These are phyloP conservation scores for Euura saliciscinereae DNA, from an alignment of 1,140 invertebrate genomes.

Conservation along the genomic window DNA sequence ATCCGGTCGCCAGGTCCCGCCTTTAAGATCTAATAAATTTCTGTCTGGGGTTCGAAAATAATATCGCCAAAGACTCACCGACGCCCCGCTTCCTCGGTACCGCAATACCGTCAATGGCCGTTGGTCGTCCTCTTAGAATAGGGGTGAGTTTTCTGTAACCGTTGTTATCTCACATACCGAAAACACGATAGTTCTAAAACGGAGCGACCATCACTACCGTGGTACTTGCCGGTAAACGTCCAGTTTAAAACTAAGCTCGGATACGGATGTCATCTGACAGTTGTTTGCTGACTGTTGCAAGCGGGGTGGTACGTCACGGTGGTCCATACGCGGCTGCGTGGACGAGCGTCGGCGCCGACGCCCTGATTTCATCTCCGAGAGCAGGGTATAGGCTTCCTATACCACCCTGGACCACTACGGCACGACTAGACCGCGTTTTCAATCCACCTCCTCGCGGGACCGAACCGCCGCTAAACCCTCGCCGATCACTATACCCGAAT, in stretches of 20 bases:
- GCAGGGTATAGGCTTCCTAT: not conserved
- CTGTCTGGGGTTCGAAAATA: too few relatives aligned
- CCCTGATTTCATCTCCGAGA: constrained; percentile 19
- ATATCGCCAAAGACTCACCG: too few relatives aligned
- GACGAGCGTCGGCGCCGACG: constrained; percentile 32
- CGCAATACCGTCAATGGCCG: not conserved
- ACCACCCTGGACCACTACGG: not conserved
- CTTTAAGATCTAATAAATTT: not conserved
- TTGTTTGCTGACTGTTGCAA: not conserved
- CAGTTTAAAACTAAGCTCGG: not conserved
- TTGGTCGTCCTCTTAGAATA: not conserved
- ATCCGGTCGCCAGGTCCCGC: not conserved
- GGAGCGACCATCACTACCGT: not conserved
- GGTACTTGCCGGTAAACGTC: not conserved
- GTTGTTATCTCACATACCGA: not conserved
- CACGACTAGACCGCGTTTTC: constrained; percentile 7
- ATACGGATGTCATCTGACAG: constrained; percentile 1
- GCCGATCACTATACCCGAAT: constrained; percentile 17
- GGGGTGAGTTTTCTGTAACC: not conserved
- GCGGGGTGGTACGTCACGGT: constrained; percentile 2
- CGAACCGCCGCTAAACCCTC: not conserved
- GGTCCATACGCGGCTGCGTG: constrained; percentile 41
- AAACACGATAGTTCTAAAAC: not conserved
- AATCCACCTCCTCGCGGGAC: constrained; percentile 15
- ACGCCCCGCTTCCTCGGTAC: too few relatives aligned